Percentiles rank a stretch among this genome's conserved stretches.
These are phyloP conservation scores for Protonemura montana DNA, from an alignment of 2,888 invertebrate genomes.

Conservation along the genomic window DNA sequence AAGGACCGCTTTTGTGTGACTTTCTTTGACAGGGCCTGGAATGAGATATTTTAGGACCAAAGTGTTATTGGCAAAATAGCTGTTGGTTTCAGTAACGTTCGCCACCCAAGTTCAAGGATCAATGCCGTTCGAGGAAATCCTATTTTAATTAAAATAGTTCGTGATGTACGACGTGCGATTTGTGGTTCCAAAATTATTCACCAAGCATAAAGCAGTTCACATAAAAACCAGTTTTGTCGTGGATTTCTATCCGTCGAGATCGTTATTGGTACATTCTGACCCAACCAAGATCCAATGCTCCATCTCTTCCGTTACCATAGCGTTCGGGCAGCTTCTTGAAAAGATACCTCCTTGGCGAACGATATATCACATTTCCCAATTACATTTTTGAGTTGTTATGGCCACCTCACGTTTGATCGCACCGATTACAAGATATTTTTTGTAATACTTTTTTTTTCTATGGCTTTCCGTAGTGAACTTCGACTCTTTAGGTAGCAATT, in stretches of 20 bases:
- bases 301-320: background rate
- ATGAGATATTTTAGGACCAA: too few relatives aligned
- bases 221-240: background rate
- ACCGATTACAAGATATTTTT: slow-evolving; percentile 1
- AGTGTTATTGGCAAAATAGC: too few relatives aligned
- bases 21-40: too few relatives aligned
- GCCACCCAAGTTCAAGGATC: background rate
- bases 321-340: background rate
- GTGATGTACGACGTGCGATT: background rate
- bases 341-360: background rate
- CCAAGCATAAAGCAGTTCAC: background rate
- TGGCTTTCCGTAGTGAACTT: background rate
- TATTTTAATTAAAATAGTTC: background rate
- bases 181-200: background rate
- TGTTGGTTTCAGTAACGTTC: too few relatives aligned
- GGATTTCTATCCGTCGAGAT: background rate
- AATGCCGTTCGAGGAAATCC: background rate
- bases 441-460: background rate
- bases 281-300: background rate
- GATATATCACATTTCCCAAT: slow-evolving; percentile 12
- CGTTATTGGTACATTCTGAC: background rate
- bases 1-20: too few relatives aligned
- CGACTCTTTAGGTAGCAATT: slow-evolving; percentile 38
- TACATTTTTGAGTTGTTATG: slow-evolving; percentile 12
- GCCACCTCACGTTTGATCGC: slow-evolving; percentile 12